Evolutionary conservation across 1,140 invertebrate species (phyloP), one percentile per base, ranked within the genome.

Genomic region (Trinorchestia longiramus): DNA sequence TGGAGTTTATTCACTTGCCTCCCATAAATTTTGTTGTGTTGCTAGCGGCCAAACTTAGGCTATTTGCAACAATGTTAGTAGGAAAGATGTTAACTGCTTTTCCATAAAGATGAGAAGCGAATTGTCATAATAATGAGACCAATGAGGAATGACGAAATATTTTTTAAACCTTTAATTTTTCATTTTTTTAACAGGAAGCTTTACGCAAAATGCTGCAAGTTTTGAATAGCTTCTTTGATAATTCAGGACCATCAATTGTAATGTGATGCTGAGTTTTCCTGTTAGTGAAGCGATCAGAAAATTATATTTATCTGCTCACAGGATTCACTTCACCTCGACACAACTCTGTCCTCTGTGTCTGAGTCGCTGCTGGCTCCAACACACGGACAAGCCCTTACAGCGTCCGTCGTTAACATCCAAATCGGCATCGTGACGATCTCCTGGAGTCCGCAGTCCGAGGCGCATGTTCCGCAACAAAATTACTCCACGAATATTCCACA

Each of bases 351-450:
- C 28, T 3, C 15, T 36, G 62, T 77, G 62, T 77, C 1, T 11
- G 28, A 77, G 28, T 28, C 62, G 62, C 62, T 36, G 15, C 62
- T 23, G 62, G 1, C 62, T 23, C 62, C 1, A 3, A 77, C 62
- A 77, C 62, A 23, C 62, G 62, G 62, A 6, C 62, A 36, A 36
- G 62, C 62, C 62, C 28, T 28, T 15, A 94, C 3, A 43, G 17
- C 23, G 36, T 6, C 3, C 44, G 43, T 94, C 92, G 92, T 94
- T 94, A 94, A 94, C 92, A 94, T 94, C 92, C 92, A 94, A 94
- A 94, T 94, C 44, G 92, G 43, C 43, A 94, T 94, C 92, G 92
- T 94, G 92, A 94, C 92, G 92, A 45, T 40, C 36, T 43, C 43
- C 44, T 42, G 41, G 41, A 43, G 43, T 45, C 44, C 4, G 43